phyloP scores from a whole-genome alignment of 1,140 invertebrate species.

The Micrasema minimum region DNA sequence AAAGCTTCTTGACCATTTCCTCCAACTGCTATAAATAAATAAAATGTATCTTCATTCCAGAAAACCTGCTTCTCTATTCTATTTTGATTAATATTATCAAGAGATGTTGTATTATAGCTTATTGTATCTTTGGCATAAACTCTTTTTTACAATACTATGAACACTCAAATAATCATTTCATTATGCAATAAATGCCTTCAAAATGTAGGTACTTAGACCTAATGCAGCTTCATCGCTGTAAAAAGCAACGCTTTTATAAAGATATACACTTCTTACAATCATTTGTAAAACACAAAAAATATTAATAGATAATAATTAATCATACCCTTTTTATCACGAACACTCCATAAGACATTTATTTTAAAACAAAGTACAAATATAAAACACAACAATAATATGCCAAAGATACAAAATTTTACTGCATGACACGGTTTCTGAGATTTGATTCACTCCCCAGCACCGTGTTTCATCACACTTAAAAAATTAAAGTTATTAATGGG shows the following conservation, averaged over 20 bases:
- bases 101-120: slow-evolving; percentile 34
- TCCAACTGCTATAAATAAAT: slow-evolving; percentile 43
- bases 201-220: not conserved
- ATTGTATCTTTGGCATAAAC: slow-evolving; percentile 43
- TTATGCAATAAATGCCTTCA: not conserved
- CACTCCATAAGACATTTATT: too few species aligned
- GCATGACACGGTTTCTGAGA: slow-evolving; percentile 67
- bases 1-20: not conserved
- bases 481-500: slow-evolving; percentile 16
- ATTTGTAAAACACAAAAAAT: too few species aligned
- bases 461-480: slow-evolving; percentile 64
- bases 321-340: too few species aligned
- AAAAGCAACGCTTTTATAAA: slow-evolving; percentile 19
- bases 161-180: not conserved
- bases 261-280: slow-evolving; percentile 3
- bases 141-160: not conserved
- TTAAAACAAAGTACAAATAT: too few species aligned
- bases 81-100: slow-evolving; percentile 9
- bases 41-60: slow-evolving; percentile 13
- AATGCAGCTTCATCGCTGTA: slow-evolving; percentile 26
- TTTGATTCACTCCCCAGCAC: slow-evolving; percentile 67
- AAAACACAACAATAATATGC: slow-evolving; percentile 4
- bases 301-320: too few species aligned
- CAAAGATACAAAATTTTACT: slow-evolving; percentile 37
- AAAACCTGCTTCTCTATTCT: slow-evolving; percentile 28